phyloP scores from a whole-genome alignment of 2,113 vertebrate genomes.

The Calidris pugnax region DNA sequence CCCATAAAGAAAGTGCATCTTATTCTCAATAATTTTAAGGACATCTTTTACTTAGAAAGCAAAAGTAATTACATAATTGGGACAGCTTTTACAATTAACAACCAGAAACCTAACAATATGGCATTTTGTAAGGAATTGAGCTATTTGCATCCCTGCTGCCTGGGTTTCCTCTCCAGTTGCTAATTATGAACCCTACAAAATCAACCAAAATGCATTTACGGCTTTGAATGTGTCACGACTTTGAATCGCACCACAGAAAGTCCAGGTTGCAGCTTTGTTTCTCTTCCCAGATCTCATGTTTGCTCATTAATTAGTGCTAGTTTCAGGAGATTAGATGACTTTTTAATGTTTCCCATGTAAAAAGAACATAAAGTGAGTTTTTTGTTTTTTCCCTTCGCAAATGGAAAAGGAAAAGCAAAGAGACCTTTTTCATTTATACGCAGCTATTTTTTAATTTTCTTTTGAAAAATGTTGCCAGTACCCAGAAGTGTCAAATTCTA shows the following conservation, averaged over 20 bases:
- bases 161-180: background rate
- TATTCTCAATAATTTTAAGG: background rate
- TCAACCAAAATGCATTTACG: background rate
- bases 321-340: slow-evolving; percentile 12
- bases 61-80: background rate
- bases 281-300: background rate
- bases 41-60: background rate
- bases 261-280: background rate
- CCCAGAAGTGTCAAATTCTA: slow-evolving; percentile 60
- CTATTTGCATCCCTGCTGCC: background rate
- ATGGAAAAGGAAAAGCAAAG: background rate
- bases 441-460: slow-evolving; percentile 16
- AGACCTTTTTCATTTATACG: background rate
- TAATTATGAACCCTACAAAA: background rate
- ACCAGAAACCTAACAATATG: too few species aligned
- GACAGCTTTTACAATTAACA: background rate
- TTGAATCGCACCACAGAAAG: background rate
- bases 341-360: slow-evolving; percentile 2
- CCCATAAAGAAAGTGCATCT: background rate
- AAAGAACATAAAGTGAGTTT: background rate
- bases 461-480: slow-evolving; percentile 17
- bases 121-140: too few species aligned
- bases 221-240: background rate
- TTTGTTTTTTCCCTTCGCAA: background rate
- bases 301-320: background rate